phyloP scores from a whole-genome alignment of 2,797 vertebrate genomes.

The Falco peregrinus region DNA sequence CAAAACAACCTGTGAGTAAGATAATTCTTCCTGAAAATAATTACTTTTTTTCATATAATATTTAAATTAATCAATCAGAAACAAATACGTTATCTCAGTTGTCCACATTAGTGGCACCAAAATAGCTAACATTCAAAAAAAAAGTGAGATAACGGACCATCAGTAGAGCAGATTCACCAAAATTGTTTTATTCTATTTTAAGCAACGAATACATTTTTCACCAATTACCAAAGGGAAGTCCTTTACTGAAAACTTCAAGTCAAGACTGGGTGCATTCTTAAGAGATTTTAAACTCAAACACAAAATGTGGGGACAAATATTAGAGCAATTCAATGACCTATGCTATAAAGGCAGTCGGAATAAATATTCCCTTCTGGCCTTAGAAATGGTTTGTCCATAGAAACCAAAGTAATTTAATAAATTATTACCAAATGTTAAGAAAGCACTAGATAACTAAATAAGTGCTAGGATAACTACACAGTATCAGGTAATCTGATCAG shows the following conservation, averaged over 20 bases:
- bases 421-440: background rate
- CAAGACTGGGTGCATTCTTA: background rate
- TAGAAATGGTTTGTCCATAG: background rate
- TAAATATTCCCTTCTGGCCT: background rate
- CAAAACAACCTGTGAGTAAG: background rate
- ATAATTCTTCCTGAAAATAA: background rate
- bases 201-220: background rate
- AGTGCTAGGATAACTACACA: background rate
- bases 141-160: background rate
- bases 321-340: background rate
- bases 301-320: background rate
- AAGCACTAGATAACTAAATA: background rate
- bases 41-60: background rate
- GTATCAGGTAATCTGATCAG: background rate
- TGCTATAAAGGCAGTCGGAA: background rate
- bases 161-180: background rate
- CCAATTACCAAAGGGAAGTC: background rate
- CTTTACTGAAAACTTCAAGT: background rate
- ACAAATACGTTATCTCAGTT: background rate
- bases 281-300: background rate
- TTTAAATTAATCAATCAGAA: background rate
- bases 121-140: background rate
- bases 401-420: background rate
- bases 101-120: background rate
- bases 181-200: background rate